Evolutionary conservation across 2,113 vertebrate species (phyloP).

Genomic region (Amphilophus citrinellus): DNA sequence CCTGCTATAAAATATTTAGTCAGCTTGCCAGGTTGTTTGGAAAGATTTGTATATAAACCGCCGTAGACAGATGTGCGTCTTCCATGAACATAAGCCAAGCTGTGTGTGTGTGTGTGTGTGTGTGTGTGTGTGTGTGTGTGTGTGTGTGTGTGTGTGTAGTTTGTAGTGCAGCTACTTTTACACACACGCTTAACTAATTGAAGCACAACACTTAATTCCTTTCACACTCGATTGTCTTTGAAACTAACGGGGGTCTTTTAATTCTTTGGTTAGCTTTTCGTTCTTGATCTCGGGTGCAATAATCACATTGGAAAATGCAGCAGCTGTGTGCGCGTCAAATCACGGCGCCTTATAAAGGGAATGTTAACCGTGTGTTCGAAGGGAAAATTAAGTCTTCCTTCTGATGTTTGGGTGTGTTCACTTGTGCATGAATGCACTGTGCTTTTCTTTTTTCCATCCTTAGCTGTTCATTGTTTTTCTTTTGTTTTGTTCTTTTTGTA

Average conservation of each 20-base stretch:
- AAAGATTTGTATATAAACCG: slow-evolving; percentile 22
- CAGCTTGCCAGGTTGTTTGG: not conserved
- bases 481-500: not conserved
- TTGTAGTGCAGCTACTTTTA: not conserved
- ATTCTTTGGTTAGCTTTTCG: not conserved
- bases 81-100: slow-evolving; percentile 32
- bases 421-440: slow-evolving; percentile 1
- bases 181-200: slow-evolving; percentile 13
- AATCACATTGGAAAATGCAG: slow-evolving; percentile 37
- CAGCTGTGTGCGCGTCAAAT: not conserved
- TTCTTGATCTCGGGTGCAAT: slow-evolving; percentile 73
- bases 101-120: not conserved
- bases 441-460: not conserved
- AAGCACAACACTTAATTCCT: slow-evolving; percentile 46
- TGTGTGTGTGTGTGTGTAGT: not conserved
- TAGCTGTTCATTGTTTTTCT: not conserved
- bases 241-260: slow-evolving; percentile 26
- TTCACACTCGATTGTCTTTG: slow-evolving; percentile 29
- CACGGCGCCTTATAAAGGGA: slow-evolving; percentile 54
- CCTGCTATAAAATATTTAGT: not conserved
- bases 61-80: slow-evolving; percentile 42
- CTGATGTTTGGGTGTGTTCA: slow-evolving; percentile 2
- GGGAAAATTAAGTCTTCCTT: slow-evolving; percentile 19
- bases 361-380: not conserved
- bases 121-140: not conserved